Evolutionary conservation across 2,113 vertebrate species (phyloP), one percentile per base, ranked within the genome.

Genomic region (Chiloscyllium plagiosum): DNA sequence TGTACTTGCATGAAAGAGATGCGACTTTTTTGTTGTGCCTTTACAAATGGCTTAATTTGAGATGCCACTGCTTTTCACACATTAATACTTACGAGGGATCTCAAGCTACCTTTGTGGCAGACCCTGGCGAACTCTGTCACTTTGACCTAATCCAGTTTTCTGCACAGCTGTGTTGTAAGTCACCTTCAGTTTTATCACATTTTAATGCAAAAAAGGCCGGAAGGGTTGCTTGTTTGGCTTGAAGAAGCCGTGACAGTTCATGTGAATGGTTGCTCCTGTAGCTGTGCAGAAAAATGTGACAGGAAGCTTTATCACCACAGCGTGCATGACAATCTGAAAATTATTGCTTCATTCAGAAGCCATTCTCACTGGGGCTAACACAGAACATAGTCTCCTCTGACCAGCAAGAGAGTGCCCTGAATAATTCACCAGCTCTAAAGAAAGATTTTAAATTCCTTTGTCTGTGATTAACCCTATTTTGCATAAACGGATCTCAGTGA

Each of bases 221-320:
- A 98, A 97, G 97, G 97, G 96, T 93, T 97, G 97, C 97, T 97
- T 98, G 97, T 98, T 98, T 98, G 97, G 97, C 97, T 96, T 97
- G 97, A 97, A 96, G 97, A 96, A 97, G 97, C 97, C 96, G 97
- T 98, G 98, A 98, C 98, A 98, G 98, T 98, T 97, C 97, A 85
- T 97, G 96, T 99, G 98, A 99, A 99, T 98, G 98, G 98, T 97
- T 97, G 97, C 97, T 97, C 97, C 98, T 98, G 98, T 99, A 98
- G 98, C 98, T 97, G 98, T 96, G 98, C 97, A 98, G 98, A 99
- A 98, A 98, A 99, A 99, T 99, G 98, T 98, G 98, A 98, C 98
- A 98, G 98, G 98, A 97, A 98, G 98, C 98, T 98, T 98, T 98
- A 98, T 98, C 98, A 98, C 96, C 96, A 97, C 97, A 98, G 97